Evolutionary conservation across 2,888 invertebrate species (phyloP).

Genomic region (Drosophila nigritarsus): DNA sequence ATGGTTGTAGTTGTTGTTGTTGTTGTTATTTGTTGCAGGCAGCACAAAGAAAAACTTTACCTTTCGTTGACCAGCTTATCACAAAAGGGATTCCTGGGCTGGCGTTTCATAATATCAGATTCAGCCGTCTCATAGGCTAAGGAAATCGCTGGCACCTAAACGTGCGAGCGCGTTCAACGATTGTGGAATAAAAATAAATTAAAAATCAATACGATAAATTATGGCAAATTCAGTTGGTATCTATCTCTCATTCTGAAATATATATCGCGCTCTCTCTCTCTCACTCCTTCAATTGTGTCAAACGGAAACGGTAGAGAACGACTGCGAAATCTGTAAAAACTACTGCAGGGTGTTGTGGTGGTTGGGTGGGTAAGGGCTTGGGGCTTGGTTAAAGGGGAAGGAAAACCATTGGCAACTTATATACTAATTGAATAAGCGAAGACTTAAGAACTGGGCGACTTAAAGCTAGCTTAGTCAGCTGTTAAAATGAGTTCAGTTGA

Average conservation of each 20-base stretch:
- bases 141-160: constrained; percentile 98
- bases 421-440: constrained; percentile 16
- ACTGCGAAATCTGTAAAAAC: constrained; percentile 20
- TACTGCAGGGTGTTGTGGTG: background rate
- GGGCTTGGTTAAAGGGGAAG: background rate
- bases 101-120: constrained; percentile 99
- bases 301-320: constrained; percentile 26
- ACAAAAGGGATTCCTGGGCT: constrained; percentile 98
- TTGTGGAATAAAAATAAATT: constrained; percentile 63
- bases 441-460: constrained; percentile 31
- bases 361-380: background rate
- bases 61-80: constrained; percentile 99
- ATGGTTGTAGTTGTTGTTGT: constrained; percentile 36
- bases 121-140: constrained; percentile 99
- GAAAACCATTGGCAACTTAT: constrained; percentile 36
- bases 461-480: constrained; percentile 48
- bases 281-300: constrained; percentile 1
- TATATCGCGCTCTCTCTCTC: constrained; percentile 1
- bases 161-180: constrained; percentile 56
- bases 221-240: constrained; percentile 44
- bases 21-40: constrained; percentile 28
- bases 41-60: constrained; percentile 87
- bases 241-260: constrained; percentile 7
- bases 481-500: constrained; percentile 35
- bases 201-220: constrained; percentile 75